Conservation (phyloP, 2,113 vertebrate species). For the Vimba vimba region DNA sequence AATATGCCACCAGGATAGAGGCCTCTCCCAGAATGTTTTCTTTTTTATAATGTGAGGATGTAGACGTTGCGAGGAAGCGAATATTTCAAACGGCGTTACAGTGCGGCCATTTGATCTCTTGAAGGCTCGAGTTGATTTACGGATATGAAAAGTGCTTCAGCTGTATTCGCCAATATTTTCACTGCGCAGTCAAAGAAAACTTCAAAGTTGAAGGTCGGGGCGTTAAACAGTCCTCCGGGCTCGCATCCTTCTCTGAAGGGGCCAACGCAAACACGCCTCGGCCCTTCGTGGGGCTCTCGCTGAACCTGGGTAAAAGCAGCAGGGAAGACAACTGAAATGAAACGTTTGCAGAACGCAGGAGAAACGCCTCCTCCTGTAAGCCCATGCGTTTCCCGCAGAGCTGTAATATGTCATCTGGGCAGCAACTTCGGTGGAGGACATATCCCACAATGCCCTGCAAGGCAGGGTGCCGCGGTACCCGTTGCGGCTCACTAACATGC, state of each 20-base stretch:
- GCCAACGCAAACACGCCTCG: constrained; percentile 55
- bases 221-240: constrained; percentile 28
- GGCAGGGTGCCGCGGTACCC: constrained; percentile 58
- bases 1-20: neutral
- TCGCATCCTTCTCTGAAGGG: constrained; percentile 45
- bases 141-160: neutral
- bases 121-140: constrained; percentile 21
- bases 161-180: constrained; percentile 13
- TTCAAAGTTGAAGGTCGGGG: constrained; percentile 23
- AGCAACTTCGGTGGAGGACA: constrained; percentile 44
- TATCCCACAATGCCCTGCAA: constrained; percentile 67
- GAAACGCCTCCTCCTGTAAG: constrained; percentile 47
- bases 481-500: constrained; percentile 61
- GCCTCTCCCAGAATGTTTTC: constrained; percentile 37
- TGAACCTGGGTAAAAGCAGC: constrained; percentile 60
- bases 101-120: constrained; percentile 30
- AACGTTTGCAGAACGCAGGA: constrained; percentile 57
- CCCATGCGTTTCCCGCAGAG: constrained; percentile 56
- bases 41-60: constrained; percentile 28
- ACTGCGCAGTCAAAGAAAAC: constrained; percentile 17
- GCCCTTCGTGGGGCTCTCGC: constrained; percentile 52
- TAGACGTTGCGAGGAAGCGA: constrained; percentile 21
- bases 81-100: constrained; percentile 13
- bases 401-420: constrained; percentile 67
- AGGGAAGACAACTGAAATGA: constrained; percentile 63